Evolutionary conservation across 2,888 invertebrate species (phyloP).

Genomic region (Microctonus aethiopoides): DNA sequence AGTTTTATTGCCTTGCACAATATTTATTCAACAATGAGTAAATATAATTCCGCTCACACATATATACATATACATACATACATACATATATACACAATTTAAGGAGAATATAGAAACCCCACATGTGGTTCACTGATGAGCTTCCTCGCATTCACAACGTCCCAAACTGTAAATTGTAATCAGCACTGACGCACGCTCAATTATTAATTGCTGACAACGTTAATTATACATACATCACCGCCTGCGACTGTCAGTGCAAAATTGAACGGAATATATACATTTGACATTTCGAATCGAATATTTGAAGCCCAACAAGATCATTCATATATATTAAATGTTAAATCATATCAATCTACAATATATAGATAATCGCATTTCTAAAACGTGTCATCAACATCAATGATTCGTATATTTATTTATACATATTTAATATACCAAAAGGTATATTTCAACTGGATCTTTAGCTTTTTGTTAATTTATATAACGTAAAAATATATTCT

Average conservation of each 20-base stretch:
- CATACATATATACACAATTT: too few species aligned
- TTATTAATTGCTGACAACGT: constrained; percentile 65
- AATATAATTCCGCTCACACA: too few species aligned
- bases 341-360: background rate
- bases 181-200: constrained; percentile 60
- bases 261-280: background rate
- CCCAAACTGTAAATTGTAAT: constrained; percentile 63
- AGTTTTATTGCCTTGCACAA: constrained; percentile 2
- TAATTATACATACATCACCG: constrained; percentile 56
- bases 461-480: too few species aligned
- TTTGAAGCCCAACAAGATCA: background rate
- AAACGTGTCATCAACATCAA: background rate
- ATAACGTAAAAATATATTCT: too few species aligned
- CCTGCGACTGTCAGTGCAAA: background rate
- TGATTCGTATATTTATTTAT: background rate
- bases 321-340: background rate
- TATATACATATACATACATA: too few species aligned
- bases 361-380: background rate
- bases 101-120: too few species aligned
- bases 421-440: background rate
- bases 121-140: too few species aligned
- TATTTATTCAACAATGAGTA: too few species aligned
- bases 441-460: background rate
- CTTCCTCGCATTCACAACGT: constrained; percentile 35
- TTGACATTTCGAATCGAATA: background rate